These are phyloP conservation scores for Tuta absoluta DNA, from an alignment of 2,888 invertebrate genomes.

Conservation along the genomic window DNA sequence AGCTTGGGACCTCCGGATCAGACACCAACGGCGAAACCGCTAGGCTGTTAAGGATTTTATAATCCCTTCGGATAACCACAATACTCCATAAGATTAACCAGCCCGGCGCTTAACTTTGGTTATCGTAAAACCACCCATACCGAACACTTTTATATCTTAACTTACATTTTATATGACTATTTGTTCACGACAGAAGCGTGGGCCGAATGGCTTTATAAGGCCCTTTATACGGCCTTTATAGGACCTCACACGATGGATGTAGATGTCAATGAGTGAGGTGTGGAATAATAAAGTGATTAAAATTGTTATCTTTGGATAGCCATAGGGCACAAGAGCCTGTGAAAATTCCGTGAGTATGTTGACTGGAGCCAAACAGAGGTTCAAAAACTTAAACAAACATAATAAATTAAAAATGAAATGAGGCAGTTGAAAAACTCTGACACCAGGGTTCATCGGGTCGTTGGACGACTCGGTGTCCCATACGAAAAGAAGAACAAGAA, in stretches of 20 bases:
- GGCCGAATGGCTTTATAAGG: slow-evolving; percentile 31
- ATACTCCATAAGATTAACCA: background rate
- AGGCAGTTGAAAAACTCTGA: too few relatives aligned
- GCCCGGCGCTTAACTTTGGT: slow-evolving; percentile 4
- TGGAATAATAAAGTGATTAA: slow-evolving; percentile 20
- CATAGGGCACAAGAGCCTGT: background rate
- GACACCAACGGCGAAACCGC: too few relatives aligned
- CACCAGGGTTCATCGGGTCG: too few relatives aligned
- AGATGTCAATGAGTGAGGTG: slow-evolving; percentile 30
- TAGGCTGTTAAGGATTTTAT: background rate
- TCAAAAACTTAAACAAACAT: too few relatives aligned
- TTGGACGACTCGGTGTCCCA: too few relatives aligned
- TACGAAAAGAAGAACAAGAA: too few relatives aligned
- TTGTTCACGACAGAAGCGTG: slow-evolving; percentile 25
- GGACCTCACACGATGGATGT: slow-evolving; percentile 32
- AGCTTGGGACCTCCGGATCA: too few relatives aligned
- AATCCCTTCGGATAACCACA: background rate
- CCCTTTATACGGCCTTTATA: slow-evolving; percentile 14
- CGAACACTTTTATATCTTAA: slow-evolving; percentile 19
- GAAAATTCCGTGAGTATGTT: background rate
- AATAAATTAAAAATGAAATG: too few relatives aligned
- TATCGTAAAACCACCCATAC: slow-evolving; percentile 16
- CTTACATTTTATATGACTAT: slow-evolving; percentile 20
- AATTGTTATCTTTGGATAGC: background rate
- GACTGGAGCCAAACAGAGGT: background rate